phyloP scores from a whole-genome alignment of 2,113 vertebrate genomes.

The Corythornis vintsioides region DNA sequence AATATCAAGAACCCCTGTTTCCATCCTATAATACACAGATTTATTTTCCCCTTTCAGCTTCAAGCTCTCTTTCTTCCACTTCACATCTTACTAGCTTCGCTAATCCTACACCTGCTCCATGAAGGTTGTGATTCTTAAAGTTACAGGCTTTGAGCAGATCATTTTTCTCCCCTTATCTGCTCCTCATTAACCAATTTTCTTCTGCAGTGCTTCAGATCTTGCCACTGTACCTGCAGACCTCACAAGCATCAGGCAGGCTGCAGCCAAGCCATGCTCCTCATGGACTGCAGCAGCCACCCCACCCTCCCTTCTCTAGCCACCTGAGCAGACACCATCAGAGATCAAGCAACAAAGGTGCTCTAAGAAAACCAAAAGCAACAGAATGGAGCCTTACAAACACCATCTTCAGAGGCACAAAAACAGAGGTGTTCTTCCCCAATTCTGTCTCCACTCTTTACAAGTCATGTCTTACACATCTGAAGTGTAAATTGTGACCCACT shows the following conservation, averaged over 20 bases:
- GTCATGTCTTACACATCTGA: background rate
- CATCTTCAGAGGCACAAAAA: background rate
- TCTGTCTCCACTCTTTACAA: background rate
- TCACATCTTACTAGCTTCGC: background rate
- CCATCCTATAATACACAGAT: background rate
- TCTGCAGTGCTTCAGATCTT: constrained; percentile 24
- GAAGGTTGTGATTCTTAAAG: background rate
- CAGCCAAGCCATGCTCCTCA: constrained; percentile 58
- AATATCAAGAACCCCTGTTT: constrained; percentile 7
- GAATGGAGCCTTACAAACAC: background rate
- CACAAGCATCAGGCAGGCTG: constrained; percentile 57
- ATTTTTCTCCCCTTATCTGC: background rate
- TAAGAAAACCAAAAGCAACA: background rate
- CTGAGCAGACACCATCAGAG: constrained; percentile 61
- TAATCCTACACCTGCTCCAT: background rate
- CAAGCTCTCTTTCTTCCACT: background rate
- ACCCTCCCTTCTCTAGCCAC: constrained; percentile 59
- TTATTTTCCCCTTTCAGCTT: background rate
- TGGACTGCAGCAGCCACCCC: constrained; percentile 51
- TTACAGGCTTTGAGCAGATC: background rate
- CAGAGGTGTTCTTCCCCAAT: background rate
- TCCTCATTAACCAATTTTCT: background rate
- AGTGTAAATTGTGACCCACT: background rate
- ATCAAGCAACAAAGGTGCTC: background rate
- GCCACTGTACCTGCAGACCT: constrained; percentile 52